A percentile compares a stretch with the other conserved stretches of the same genome.
These are phyloP conservation scores for Cybosia mesomella DNA, from an alignment of 2,888 invertebrate genomes.

Conservation along the genomic window DNA sequence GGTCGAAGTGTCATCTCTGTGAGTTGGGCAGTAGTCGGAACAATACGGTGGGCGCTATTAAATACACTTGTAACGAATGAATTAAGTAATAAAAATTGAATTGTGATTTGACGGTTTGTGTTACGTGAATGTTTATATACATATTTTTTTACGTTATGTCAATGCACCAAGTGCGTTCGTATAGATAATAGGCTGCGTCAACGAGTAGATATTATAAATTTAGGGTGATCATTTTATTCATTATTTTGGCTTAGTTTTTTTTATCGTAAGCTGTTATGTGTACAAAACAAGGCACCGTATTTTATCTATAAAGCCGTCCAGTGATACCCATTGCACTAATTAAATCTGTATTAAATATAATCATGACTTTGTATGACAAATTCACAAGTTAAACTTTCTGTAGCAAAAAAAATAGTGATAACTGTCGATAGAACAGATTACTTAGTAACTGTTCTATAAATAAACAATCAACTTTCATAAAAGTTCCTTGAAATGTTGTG, in stretches of 20 bases:
- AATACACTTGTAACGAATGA: slow-evolving; percentile 48
- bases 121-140: slow-evolving; percentile 70
- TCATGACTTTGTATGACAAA: slow-evolving; percentile 55
- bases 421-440: slow-evolving; percentile 43
- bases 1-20: slow-evolving; percentile 9
- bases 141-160: slow-evolving; percentile 65
- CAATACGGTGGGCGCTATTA: slow-evolving; percentile 39
- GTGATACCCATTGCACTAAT: slow-evolving; percentile 66
- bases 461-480: slow-evolving; percentile 49
- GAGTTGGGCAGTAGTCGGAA: slow-evolving; percentile 9
- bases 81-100: slow-evolving; percentile 64
- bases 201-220: slow-evolving; percentile 70
- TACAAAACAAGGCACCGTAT: slow-evolving; percentile 70
- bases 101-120: slow-evolving; percentile 75
- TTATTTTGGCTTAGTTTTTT: slow-evolving; percentile 62
- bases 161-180: slow-evolving; percentile 82
- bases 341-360: slow-evolving; percentile 44
- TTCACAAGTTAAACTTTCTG: slow-evolving; percentile 44
- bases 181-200: slow-evolving; percentile 72
- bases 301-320: slow-evolving; percentile 83
- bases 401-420: slow-evolving; percentile 48
- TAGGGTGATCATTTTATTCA: slow-evolving; percentile 62
- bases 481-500: slow-evolving; percentile 77
- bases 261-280: slow-evolving; percentile 57
- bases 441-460: slow-evolving; percentile 50